Conservation (phyloP, 1,140 invertebrate genomes). For the Pseudomyrmex gracilis region DNA sequence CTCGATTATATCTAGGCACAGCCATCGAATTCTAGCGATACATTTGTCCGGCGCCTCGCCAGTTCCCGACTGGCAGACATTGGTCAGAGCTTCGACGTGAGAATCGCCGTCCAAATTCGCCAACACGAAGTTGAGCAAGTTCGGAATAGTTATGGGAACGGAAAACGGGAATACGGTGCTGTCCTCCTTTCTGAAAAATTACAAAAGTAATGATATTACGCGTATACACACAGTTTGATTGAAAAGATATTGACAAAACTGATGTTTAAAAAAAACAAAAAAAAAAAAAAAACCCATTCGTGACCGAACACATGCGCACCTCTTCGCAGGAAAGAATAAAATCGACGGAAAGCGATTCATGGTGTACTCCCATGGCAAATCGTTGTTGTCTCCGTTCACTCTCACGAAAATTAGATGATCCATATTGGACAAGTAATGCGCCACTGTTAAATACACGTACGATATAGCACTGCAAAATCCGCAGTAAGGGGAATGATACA, state of each 20-base stretch:
- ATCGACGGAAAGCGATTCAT: slow-evolving; percentile 91
- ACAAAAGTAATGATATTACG: background rate
- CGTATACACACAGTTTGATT: background rate
- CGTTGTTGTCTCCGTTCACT: slow-evolving; percentile 92
- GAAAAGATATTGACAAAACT: slow-evolving; percentile 16
- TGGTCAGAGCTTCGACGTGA: slow-evolving; percentile 81
- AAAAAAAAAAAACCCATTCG: background rate
- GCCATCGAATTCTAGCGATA: slow-evolving; percentile 77
- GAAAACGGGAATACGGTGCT: slow-evolving; percentile 89
- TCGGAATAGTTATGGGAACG: slow-evolving; percentile 88
- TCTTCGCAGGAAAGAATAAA: slow-evolving; percentile 89
- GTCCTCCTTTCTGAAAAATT: slow-evolving; percentile 89
- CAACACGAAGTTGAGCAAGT: slow-evolving; percentile 91
- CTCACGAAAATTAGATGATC: slow-evolving; percentile 88
- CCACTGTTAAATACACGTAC: slow-evolving; percentile 88
- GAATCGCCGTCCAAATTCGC: slow-evolving; percentile 87
- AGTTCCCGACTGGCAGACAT: slow-evolving; percentile 80
- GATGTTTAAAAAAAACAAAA: background rate
- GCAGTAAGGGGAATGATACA: slow-evolving; percentile 90
- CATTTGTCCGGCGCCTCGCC: slow-evolving; percentile 79
- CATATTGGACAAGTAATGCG: slow-evolving; percentile 87
- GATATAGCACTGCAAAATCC: slow-evolving; percentile 90
- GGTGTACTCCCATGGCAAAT: slow-evolving; percentile 93
- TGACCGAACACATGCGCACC: slow-evolving; percentile 81
- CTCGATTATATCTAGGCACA: slow-evolving; percentile 82